Base-by-base conservation (phyloP, 1,140 invertebrate species). In the Ceratitis capitata region DNA sequence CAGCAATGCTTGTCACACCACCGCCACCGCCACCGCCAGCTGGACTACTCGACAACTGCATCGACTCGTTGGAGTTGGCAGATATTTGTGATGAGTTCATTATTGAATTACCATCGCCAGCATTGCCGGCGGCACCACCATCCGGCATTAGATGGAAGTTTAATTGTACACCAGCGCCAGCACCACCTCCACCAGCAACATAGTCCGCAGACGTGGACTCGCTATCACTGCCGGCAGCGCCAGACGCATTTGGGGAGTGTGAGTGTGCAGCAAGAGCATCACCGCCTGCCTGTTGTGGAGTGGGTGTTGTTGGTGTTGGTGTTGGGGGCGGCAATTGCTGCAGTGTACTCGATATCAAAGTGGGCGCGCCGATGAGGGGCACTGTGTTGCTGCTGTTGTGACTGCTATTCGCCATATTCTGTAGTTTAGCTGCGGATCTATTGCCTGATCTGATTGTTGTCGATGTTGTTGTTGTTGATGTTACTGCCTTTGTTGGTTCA, bases 31-130 rank as follows among this genome's bases (percentile, higher is more conserved):
- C 49, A 14, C 49, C 53, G 45, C 45, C 39, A 7, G 39, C 74
- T 53, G 32, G 64, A 82, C 58, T 69, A 9, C 47, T 49, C 32
- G 35, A 83, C 74, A 88, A 88, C 87, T 90, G 87, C 88, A 89
- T 87, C 86, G 90, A 91, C 84, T 92, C 91, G 78, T 89, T 91
- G 42, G 91, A 92, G 47, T 88, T 88, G 84, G 89, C 89, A 29
- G 90, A 92, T 84, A 92, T 92, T 89, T 92, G 91, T 87, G 91
- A 92, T 88, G 91, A 87, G 42, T 91, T 92, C 91, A 92, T 92
- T 47, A 91, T 88, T 53, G 89, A 90, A 82, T 90, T 91, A 87
- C 89, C 87, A 85, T 92, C 91, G 49, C 86, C 86, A 26, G 45
- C 74, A 29, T 32, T 84, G 26, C 45, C 47, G 26, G 58, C 82